Evolutionary conservation across 2,797 vertebrate genomes (phyloP).

Genomic region (Lepidocolaptes lacrymiger): DNA sequence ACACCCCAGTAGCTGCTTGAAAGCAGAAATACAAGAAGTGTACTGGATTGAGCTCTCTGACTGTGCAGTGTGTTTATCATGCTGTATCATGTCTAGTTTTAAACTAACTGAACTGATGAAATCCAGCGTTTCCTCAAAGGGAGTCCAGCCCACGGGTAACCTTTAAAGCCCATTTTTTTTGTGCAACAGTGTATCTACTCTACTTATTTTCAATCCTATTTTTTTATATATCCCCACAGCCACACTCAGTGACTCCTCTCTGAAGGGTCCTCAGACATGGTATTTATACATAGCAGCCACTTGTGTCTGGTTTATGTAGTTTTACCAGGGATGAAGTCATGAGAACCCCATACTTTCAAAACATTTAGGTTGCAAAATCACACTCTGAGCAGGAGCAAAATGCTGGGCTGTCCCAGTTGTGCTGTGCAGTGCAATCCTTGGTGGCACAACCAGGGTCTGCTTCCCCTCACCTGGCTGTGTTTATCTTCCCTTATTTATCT

Average conservation of each 20-base stretch:
- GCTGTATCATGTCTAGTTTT: background rate
- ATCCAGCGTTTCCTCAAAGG: background rate
- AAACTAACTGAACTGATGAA: background rate
- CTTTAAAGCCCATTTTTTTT: background rate
- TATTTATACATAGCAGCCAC: background rate
- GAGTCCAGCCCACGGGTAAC: background rate
- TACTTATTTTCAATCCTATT: background rate
- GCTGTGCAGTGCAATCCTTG: background rate
- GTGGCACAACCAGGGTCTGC: background rate
- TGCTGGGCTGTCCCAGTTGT: background rate
- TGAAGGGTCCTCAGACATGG: rapidly evolving
- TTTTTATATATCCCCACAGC: background rate
- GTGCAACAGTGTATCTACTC: background rate
- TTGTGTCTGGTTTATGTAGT: background rate
- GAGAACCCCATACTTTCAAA: background rate
- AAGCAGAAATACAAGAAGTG: background rate
- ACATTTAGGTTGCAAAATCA: background rate
- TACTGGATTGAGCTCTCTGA: background rate
- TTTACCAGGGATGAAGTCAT: background rate
- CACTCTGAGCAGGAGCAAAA: background rate
- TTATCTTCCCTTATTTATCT: background rate
- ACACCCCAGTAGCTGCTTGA: background rate
- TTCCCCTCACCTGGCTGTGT: rapidly evolving
- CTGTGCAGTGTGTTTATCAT: background rate
- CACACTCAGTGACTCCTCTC: background rate